These are phyloP conservation scores for Pseudoatta argentina DNA, from an alignment of 1,140 invertebrate genomes.

Conservation along the genomic window DNA sequence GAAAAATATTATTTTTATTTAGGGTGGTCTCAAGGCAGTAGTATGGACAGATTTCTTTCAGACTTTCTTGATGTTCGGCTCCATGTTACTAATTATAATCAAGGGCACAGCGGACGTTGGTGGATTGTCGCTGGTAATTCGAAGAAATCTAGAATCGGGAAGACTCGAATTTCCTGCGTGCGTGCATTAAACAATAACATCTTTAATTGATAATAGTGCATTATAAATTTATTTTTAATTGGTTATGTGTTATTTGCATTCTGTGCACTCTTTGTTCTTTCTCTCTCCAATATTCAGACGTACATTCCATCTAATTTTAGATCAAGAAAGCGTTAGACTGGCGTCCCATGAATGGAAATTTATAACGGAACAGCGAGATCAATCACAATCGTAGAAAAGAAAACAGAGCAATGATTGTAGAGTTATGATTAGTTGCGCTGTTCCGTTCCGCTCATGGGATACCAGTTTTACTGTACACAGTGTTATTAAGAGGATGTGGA, in stretches of 20 bases:
- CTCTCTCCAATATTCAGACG: not conserved
- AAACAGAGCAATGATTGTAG: too few species aligned
- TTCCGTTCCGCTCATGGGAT: too few species aligned
- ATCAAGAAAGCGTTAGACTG: not conserved
- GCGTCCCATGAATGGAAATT: too few species aligned
- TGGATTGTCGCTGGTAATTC: slow-evolving; percentile 90
- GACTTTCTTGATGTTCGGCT: slow-evolving; percentile 93
- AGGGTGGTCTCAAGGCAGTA: slow-evolving; percentile 97
- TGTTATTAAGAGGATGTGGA: too few species aligned
- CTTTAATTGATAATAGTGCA: not conserved
- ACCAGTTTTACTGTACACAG: too few species aligned
- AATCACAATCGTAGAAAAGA: too few species aligned
- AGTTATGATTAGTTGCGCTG: too few species aligned
- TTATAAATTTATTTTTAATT: not conserved
- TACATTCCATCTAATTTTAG: not conserved
- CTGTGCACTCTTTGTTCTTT: not conserved
- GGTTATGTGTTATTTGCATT: not conserved
- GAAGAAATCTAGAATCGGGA: slow-evolving; percentile 90
- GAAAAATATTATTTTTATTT: slow-evolving; percentile 74
- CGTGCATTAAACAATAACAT: slow-evolving; percentile 71
- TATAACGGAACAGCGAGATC: too few species aligned
- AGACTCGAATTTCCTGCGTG: slow-evolving; percentile 93
- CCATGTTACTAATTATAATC: slow-evolving; percentile 92
- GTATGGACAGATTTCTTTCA: slow-evolving; percentile 98
- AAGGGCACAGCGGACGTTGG: slow-evolving; percentile 93